Conservation (phyloP, 2,888 invertebrate genomes). For the Andricus quercusramuli region DNA sequence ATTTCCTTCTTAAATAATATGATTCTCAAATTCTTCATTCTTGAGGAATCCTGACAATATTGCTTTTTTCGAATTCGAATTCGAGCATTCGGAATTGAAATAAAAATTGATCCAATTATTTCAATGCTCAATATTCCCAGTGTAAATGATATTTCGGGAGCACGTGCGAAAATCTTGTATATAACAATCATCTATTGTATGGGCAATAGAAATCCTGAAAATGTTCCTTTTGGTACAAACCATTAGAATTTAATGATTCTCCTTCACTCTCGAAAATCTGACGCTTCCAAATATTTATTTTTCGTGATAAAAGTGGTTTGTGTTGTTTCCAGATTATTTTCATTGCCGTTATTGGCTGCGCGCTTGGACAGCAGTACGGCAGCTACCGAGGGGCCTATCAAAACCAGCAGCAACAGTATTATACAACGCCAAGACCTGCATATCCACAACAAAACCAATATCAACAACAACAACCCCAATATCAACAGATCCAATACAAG, state of each 20-base stretch:
- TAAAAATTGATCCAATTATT: no score
- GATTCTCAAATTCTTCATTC: neutral
- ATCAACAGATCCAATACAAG: constrained; percentile 62
- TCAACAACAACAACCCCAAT: constrained; percentile 54
- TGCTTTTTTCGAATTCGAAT: neutral
- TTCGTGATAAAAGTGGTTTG: constrained; percentile 46
- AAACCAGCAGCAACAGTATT: constrained; percentile 63
- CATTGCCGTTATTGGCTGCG: constrained; percentile 65
- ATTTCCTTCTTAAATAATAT: neutral
- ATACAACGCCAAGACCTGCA: constrained; percentile 62
- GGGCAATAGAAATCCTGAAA: neutral
- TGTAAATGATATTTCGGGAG: no score
- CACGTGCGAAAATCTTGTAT: no score
- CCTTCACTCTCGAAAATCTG: neutral
- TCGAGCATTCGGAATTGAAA: no score
- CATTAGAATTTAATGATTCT: neutral
- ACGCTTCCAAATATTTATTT: neutral
- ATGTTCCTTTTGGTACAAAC: neutral
- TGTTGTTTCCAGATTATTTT: constrained; percentile 68
- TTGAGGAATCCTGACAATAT: neutral
- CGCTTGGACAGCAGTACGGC: constrained; percentile 70
- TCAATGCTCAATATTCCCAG: no score
- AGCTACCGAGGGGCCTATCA: constrained; percentile 62
- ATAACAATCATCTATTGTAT: no score
- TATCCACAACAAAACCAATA: constrained; percentile 62